These are phyloP conservation scores for Eumacrocentrus americanus DNA, from an alignment of 2,888 invertebrate species.

Conservation along the genomic window DNA sequence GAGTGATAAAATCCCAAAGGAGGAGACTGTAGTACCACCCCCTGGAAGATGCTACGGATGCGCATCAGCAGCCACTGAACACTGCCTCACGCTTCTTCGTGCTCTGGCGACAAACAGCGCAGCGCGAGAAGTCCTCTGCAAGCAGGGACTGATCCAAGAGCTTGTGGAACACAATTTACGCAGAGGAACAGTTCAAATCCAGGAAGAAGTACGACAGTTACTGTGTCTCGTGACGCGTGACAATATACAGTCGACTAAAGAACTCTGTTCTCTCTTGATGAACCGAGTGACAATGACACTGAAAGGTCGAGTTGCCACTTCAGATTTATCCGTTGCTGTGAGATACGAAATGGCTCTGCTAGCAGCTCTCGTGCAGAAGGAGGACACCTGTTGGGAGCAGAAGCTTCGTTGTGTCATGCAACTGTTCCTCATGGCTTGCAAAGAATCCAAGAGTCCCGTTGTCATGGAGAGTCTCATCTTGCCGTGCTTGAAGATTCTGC, in stretches of 20 bases:
- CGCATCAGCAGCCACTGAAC: slow-evolving; percentile 89
- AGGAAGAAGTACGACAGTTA: slow-evolving; percentile 87
- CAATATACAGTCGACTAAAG: slow-evolving; percentile 80
- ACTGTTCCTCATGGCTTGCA: slow-evolving; percentile 81
- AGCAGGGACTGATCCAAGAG: slow-evolving; percentile 87
- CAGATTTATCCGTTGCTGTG: slow-evolving; percentile 77
- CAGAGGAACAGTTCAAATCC: slow-evolving; percentile 82
- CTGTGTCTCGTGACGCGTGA: slow-evolving; percentile 89
- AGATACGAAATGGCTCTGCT: slow-evolving; percentile 89
- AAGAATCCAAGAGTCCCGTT: slow-evolving; percentile 79
- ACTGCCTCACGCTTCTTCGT: slow-evolving; percentile 87
- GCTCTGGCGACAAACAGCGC: slow-evolving; percentile 84
- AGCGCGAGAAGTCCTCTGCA: slow-evolving; percentile 77
- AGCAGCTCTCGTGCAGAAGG: slow-evolving; percentile 86
- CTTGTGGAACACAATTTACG: slow-evolving; percentile 89
- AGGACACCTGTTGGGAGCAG: slow-evolving; percentile 95
- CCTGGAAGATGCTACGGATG: slow-evolving; percentile 83
- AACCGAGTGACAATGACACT: slow-evolving; percentile 83
- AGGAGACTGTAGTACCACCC: slow-evolving; percentile 44
- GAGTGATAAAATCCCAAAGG: slow-evolving; percentile 20
- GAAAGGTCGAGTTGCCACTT: slow-evolving; percentile 76
- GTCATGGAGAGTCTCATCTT: slow-evolving; percentile 90
- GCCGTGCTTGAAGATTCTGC: slow-evolving; percentile 91
- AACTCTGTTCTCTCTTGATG: slow-evolving; percentile 81
- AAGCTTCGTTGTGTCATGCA: slow-evolving; percentile 87